phyloP scores from a whole-genome alignment of 2,888 invertebrate species.

The Lycia hirtaria region DNA sequence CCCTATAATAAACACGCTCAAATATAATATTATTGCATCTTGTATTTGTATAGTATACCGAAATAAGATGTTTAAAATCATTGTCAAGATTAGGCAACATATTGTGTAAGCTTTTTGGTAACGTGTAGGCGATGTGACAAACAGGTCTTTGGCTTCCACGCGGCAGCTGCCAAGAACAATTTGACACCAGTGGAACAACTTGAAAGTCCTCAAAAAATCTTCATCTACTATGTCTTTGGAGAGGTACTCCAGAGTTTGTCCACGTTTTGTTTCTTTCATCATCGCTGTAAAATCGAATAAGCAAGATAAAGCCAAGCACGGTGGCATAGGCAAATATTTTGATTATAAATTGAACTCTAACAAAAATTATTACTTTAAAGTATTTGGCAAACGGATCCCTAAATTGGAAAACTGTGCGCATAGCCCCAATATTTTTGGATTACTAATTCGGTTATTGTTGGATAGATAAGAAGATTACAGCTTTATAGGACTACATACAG shows the following conservation, averaged over 20 bases:
- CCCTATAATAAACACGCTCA: constrained; percentile 38
- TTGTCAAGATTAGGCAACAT: constrained; percentile 40
- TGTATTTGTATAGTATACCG: constrained; percentile 28
- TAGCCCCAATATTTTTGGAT: too few species aligned
- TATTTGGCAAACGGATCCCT: too few species aligned
- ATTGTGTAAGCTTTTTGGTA: constrained; percentile 58
- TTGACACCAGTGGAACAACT: constrained; percentile 51
- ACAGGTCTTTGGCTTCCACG: constrained; percentile 55
- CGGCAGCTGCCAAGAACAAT: constrained; percentile 57
- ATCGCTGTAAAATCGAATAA: not conserved
- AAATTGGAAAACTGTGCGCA: too few species aligned
- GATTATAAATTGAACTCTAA: too few species aligned
- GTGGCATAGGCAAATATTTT: too few species aligned
- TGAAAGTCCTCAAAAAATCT: constrained; percentile 52
- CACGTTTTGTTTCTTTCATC: constrained; percentile 19
- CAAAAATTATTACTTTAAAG: too few species aligned
- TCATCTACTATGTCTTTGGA: constrained; percentile 63
- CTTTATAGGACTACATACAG: too few species aligned
- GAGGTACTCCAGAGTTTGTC: constrained; percentile 51
- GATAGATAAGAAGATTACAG: too few species aligned
- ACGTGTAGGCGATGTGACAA: constrained; percentile 55
- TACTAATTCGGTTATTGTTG: too few species aligned
- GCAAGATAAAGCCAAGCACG: too few species aligned
- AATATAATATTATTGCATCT: constrained; percentile 34
- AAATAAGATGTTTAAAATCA: constrained; percentile 35